Evolutionary conservation across 92 coral and sea anemone species (phyloP).

Genomic region (Palythoa heliodiscus): DNA sequence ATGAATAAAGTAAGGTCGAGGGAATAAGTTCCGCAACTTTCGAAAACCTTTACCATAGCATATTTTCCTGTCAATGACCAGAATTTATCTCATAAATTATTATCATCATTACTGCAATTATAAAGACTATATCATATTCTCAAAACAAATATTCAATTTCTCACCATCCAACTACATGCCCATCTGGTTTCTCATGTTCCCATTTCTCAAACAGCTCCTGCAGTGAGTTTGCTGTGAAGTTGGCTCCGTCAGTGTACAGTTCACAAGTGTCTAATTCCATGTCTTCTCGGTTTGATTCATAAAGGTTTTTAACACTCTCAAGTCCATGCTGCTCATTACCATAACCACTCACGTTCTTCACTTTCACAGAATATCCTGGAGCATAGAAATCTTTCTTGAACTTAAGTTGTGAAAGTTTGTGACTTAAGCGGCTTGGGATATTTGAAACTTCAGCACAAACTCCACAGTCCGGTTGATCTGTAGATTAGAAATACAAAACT

Average conservation of each 20-base stretch:
- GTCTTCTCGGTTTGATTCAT: conserved; percentile 48
- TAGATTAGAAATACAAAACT: neutral
- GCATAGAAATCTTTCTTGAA: conserved; percentile 77
- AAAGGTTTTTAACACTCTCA: conserved; percentile 66
- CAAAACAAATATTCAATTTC: neutral
- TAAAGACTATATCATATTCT: too few species aligned
- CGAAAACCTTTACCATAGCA: conserved; percentile 89
- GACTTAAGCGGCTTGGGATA: conserved; percentile 58
- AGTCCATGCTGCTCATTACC: conserved; percentile 65
- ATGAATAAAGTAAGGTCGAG: conserved; percentile 86
- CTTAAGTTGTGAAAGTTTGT: conserved; percentile 57
- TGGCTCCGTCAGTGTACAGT: conserved; percentile 59
- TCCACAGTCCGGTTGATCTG: conserved; percentile 74
- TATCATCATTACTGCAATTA: neutral
- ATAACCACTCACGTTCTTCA: conserved; percentile 68
- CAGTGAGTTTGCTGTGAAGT: conserved; percentile 45
- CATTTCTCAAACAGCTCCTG: conserved; percentile 58
- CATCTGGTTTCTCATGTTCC: conserved; percentile 73
- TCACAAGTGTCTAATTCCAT: conserved; percentile 78
- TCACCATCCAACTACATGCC: conserved; percentile 73
- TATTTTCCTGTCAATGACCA: conserved; percentile 62
- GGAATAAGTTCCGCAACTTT: conserved; percentile 66
- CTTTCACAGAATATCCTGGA: conserved; percentile 74
- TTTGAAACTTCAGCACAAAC: conserved; percentile 60
- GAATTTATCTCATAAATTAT: neutral